Percentiles rank a stretch among this genome's conserved stretches.
Conservation (phyloP, 2,113 vertebrate species). For the Equus przewalskii region DNA sequence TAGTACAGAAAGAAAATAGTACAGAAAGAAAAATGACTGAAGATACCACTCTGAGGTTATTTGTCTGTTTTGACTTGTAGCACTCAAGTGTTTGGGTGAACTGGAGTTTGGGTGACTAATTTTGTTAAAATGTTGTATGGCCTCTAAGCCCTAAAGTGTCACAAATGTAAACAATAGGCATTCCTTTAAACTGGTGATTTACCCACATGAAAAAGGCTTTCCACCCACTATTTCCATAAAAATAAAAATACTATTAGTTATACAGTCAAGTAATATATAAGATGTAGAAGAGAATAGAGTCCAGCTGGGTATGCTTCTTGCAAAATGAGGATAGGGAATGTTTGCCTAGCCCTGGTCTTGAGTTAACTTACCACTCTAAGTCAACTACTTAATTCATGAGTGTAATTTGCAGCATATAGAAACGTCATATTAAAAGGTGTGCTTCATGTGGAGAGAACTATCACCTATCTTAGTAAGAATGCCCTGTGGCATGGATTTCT, state of each 20-base stretch:
- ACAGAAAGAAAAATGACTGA: not conserved
- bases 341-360: not conserved
- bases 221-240: not conserved
- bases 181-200: not conserved
- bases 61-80: not conserved
- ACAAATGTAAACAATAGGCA: not conserved
- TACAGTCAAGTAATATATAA: not conserved
- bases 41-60: not conserved
- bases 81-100: not conserved
- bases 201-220: not conserved
- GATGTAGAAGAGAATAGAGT: not conserved
- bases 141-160: not conserved
- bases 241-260: not conserved
- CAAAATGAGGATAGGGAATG: not conserved
- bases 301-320: not conserved
- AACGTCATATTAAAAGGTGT: not conserved
- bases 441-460: not conserved
- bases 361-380: not conserved
- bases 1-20: not conserved
- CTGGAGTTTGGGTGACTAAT: not conserved
- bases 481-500: constrained; percentile 50
- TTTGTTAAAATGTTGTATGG: not conserved
- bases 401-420: not conserved
- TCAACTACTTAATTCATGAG: not conserved
- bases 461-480: not conserved